Percentiles rank a stretch among this genome's conserved stretches.
Conservation (phyloP, 2,797 vertebrate genomes). For the Acrocephalus scirpaceus region DNA sequence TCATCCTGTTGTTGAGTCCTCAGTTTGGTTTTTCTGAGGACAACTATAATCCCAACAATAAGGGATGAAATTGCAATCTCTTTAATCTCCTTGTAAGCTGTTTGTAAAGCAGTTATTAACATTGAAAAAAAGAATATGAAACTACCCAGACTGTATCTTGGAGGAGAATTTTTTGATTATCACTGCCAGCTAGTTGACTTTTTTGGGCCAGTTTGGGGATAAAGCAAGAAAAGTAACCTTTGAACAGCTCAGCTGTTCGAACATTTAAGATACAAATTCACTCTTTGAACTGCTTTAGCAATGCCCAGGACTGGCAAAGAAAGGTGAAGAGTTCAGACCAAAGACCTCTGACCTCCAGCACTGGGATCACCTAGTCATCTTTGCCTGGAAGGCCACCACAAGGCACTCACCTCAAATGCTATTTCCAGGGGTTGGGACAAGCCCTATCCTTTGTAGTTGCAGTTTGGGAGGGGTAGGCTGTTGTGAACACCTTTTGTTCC, state of each 20-base stretch:
- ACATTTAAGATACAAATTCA: not conserved
- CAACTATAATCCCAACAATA: constrained; percentile 43
- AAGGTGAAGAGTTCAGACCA: not conserved
- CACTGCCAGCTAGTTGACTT: not conserved
- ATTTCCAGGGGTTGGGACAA: not conserved
- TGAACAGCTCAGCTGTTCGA: not conserved
- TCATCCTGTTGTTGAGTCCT: not conserved
- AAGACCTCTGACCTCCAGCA: not conserved
- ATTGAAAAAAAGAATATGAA: not conserved
- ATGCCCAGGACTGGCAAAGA: not conserved
- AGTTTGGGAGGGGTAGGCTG: not conserved
- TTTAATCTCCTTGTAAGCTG: constrained; percentile 58
- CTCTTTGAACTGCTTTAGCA: not conserved
- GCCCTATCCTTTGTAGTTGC: not conserved
- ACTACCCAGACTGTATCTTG: not conserved
- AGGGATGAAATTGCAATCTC: constrained; percentile 45
- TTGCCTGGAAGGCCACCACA: not conserved
- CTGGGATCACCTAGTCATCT: not conserved
- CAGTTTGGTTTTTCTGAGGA: constrained; percentile 33
- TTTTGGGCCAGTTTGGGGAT: not conserved
- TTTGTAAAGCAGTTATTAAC: constrained; percentile 52
- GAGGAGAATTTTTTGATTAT: not conserved
- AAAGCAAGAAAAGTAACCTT: not conserved
- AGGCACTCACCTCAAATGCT: not conserved
- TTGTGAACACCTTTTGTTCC: not conserved